Conservation (phyloP, 1,140 invertebrate species). For the Episyrphus balteatus region DNA sequence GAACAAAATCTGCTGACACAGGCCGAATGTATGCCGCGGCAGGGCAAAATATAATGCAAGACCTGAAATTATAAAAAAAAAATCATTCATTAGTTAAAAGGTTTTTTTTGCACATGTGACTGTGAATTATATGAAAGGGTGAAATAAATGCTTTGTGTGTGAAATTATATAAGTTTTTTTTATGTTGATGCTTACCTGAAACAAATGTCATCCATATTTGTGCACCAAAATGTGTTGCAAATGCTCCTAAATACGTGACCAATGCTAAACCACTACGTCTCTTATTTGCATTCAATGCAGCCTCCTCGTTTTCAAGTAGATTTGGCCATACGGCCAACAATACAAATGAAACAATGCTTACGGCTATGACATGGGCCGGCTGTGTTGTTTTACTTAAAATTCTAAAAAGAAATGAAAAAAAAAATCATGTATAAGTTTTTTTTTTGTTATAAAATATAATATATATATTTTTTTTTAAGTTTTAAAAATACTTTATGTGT, state of each 20-base stretch:
- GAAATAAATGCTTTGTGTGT: background rate
- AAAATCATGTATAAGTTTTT: conserved; percentile 1
- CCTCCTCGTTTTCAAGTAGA: conserved; percentile 32
- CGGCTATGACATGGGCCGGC: conserved; percentile 60
- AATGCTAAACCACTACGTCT: conserved; percentile 28
- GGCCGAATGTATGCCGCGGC: conserved; percentile 68
- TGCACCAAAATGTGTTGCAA: conserved; percentile 65
- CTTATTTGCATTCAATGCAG: conserved; percentile 29
- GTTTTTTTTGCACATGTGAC: no score
- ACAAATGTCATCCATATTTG: conserved; percentile 86
- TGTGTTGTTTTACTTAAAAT: conserved; percentile 57
- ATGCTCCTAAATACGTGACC: conserved; percentile 59
- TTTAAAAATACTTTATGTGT: background rate
- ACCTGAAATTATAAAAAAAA: conserved; percentile 42
- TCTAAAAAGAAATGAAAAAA: conserved; percentile 37
- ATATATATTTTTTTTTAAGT: background rate
- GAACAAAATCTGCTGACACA: conserved; percentile 73
- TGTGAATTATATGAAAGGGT: background rate
- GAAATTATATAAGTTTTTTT: conserved; percentile 1
- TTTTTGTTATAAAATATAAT: background rate
- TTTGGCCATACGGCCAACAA: conserved; percentile 46
- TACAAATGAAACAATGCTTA: conserved; percentile 49
- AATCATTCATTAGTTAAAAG: conserved; percentile 1
- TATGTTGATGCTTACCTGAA: conserved; percentile 47
- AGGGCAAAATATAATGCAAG: conserved; percentile 70